Base-by-base conservation (phyloP, 2,888 invertebrate genomes). In the Eumacrocentrus americanus region DNA sequence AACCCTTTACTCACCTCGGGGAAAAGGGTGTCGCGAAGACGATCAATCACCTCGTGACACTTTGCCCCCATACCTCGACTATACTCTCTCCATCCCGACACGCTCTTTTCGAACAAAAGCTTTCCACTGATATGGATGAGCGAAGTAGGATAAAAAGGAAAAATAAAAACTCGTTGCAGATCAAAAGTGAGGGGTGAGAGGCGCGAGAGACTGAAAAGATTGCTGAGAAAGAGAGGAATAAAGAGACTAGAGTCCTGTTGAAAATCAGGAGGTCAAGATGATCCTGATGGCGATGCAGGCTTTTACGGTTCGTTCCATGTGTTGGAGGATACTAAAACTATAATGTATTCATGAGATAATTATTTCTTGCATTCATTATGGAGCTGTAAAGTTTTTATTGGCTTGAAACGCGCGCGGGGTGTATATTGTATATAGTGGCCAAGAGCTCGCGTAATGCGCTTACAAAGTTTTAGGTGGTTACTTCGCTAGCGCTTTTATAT, bases 341-440 rank as follows among this genome's bases (percentile, higher is more conserved):
- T 76, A 76, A 76, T 76, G 72, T 76, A 76, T 76, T 76, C 76
- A 76, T 76, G 76, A 76, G 75, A 76, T 76, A 76, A 76, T 76
- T 76, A 76, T 76, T 76, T 76, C 76, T 74, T 74, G 76, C 74
- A 75, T 76, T 72, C 72, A 75, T 76, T 74, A 75, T 67, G 63
- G 52, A 58, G 71, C 69, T 72, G 71, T 75, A 74, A 76, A 75
- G 66, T 69, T 76, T 75, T 76, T 75, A 74, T 70, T 70, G 66
- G 68, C 58, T 37, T 11, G 37, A 37, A 23, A n/a, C 35, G 20
- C 4, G 29, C 55, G 56, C 53, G 56, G n/a, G n/a, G n/a, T n/a
- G n/a, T n/a, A n/a, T n/a, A n/a, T n/a, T n/a, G n/a, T n/a, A n/a
- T n/a, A n/a, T n/a, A n/a, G n/a, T n/a, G n/a, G n/a, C n/a, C n/a